Evolutionary conservation across 1,140 invertebrate genomes (phyloP).

Genomic region (Hylaeus anthracinus): DNA sequence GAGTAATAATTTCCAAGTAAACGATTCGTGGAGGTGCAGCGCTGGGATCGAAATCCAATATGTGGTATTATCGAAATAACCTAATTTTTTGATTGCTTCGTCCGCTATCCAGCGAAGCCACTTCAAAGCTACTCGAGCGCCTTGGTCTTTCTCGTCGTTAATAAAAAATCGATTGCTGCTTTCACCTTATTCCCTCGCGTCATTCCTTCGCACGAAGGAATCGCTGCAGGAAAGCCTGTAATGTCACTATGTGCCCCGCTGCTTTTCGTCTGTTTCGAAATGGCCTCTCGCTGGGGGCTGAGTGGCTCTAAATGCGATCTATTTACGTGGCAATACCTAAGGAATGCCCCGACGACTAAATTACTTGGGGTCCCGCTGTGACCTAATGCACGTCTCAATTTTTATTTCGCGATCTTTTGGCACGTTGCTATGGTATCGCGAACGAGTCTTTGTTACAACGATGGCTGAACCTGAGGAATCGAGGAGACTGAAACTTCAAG

Average conservation of each 20-base stretch:
- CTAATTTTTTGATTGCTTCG: constrained; percentile 68
- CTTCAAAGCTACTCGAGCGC: not conserved
- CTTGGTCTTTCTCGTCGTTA: constrained; percentile 48
- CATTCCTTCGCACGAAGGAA: constrained; percentile 6
- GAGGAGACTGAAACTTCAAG: not conserved
- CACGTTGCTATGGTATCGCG: not conserved
- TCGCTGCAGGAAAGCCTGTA: constrained; percentile 22
- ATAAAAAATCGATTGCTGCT: constrained; percentile 67
- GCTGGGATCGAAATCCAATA: not conserved
- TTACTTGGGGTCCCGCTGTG: constrained; percentile 47
- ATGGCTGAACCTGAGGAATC: not conserved
- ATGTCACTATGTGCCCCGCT: constrained; percentile 61
- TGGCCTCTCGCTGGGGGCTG: constrained; percentile 68
- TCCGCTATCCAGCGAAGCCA: constrained; percentile 4
- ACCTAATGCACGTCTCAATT: constrained; percentile 43
- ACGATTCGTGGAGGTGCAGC: constrained; percentile 1
- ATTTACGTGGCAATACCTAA: constrained; percentile 72
- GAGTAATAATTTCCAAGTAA: constrained; percentile 13
- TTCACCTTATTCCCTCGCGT: constrained; percentile 43
- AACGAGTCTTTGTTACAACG: not conserved
- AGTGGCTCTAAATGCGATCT: constrained; percentile 76
- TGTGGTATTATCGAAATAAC: constrained; percentile 58
- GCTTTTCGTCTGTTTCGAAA: constrained; percentile 65
- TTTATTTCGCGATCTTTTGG: constrained; percentile 22
- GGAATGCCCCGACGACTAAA: constrained; percentile 59